phyloP scores from a whole-genome alignment of 2,888 invertebrate genomes.

The Lymantria dispar region DNA sequence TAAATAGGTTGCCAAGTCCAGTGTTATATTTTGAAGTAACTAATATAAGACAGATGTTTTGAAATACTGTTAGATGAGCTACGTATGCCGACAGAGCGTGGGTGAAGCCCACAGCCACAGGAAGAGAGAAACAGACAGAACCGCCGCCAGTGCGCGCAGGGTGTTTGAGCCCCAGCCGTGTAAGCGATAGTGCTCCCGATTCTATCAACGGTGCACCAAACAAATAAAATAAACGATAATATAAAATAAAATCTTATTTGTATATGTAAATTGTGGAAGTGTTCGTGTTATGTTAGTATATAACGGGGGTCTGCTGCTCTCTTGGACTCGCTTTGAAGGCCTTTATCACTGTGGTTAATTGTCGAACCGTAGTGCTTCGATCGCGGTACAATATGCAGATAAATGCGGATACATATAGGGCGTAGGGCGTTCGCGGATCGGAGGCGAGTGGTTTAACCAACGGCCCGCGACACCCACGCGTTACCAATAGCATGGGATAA shows the following conservation, averaged over 20 bases:
- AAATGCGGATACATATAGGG: slow-evolving; percentile 72
- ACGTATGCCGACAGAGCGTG: slow-evolving; percentile 69
- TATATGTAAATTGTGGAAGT: slow-evolving; percentile 72
- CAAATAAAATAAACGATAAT: slow-evolving; percentile 61
- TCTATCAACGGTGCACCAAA: slow-evolving; percentile 63
- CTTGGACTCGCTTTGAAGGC: slow-evolving; percentile 82
- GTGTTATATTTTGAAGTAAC: slow-evolving; percentile 8
- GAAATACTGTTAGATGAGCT: slow-evolving; percentile 48
- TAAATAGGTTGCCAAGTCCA: neutral
- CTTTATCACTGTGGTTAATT: slow-evolving; percentile 80
- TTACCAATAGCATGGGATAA: slow-evolving; percentile 70
- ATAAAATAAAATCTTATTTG: slow-evolving; percentile 57
- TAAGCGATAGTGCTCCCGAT: slow-evolving; percentile 74
- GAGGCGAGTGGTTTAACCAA: slow-evolving; percentile 55
- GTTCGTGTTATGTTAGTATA: slow-evolving; percentile 69
- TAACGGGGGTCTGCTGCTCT: slow-evolving; percentile 84
- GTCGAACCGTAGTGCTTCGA: slow-evolving; percentile 53
- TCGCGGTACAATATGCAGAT: slow-evolving; percentile 60
- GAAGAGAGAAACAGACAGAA: slow-evolving; percentile 83
- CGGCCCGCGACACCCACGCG: slow-evolving; percentile 66
- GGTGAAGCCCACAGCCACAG: slow-evolving; percentile 80
- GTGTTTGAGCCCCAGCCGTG: slow-evolving; percentile 75
- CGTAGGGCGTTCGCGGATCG: slow-evolving; percentile 67
- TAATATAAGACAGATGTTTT: slow-evolving; percentile 16
- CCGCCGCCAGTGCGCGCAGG: slow-evolving; percentile 78